Evolutionary conservation across 2,888 invertebrate genomes (phyloP), one percentile per base, ranked within the genome.

Genomic region (Xiphydria camelus): DNA sequence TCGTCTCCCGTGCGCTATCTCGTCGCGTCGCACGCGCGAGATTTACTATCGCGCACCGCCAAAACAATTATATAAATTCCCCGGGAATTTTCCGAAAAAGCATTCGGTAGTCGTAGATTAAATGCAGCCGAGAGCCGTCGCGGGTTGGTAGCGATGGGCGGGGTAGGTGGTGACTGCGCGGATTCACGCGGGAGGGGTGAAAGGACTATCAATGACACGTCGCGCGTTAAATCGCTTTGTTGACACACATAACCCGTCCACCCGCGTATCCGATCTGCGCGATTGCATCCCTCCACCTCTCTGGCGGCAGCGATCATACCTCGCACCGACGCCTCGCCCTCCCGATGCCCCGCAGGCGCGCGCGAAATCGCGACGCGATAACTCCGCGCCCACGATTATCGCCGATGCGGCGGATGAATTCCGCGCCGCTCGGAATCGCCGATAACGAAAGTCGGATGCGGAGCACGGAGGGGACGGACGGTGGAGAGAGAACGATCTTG

Each of bases 1-100:
- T n/a, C n/a, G n/a, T n/a, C n/a, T n/a, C n/a, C n/a, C n/a, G n/a
- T n/a, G 36, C 4, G 17, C 18, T n/a, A n/a, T n/a, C 20, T n/a
- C 37, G 25, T 49, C 56, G 46, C 54, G 47, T 59, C 56, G 58
- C 55, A 51, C 52, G 56, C 61, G 62, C 51, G 45, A 62, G 63
- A 73, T 73, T 73, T 74, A 70, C 62, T 66, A 68, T 54, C 64
- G 61, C 4, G 6, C 12, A 61, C 66, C 61, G 63, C 69, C 66
- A 70, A 74, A 74, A 74, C 74, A 74, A 74, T 74, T 74, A 74
- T 71, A 74, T 74, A 74, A 71, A 72, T 68, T 70, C 64, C 62
- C 55, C 43, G 54, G 58, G 63, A 68, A 71, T 73, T 73, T 72
- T 66, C 61, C 49, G 66, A 70, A 71, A 71, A 69, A 68, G 50